These are phyloP conservation scores for Schizotus pectinicornis DNA, from an alignment of 2,888 invertebrate genomes.

Conservation along the genomic window DNA sequence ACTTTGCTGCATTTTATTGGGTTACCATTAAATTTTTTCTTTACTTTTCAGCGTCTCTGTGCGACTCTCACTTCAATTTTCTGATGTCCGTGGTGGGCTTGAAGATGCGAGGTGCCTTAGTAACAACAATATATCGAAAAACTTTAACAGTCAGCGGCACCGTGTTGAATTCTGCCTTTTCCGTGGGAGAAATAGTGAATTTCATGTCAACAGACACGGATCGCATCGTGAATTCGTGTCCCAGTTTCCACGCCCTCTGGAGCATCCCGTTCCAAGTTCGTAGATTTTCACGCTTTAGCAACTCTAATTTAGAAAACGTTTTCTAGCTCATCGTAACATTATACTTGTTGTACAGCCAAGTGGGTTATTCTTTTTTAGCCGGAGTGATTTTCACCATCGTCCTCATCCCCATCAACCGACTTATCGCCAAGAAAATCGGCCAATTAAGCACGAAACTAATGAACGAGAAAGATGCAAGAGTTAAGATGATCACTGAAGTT, in stretches of 20 bases:
- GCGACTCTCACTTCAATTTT: conserved; percentile 90
- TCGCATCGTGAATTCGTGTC: conserved; percentile 92
- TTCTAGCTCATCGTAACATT: conserved; percentile 79
- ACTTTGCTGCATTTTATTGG: too few relatives aligned
- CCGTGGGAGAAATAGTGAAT: conserved; percentile 90
- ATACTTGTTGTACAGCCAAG: conserved; percentile 84
- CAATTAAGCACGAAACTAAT: too few relatives aligned
- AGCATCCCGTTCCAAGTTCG: conserved; percentile 89
- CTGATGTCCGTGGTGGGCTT: conserved; percentile 81
- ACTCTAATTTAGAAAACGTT: not conserved
- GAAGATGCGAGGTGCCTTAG: conserved; percentile 85
- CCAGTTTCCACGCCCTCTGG: conserved; percentile 96
- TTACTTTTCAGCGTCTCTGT: conserved; percentile 70
- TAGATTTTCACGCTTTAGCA: conserved; percentile 3
- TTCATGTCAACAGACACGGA: conserved; percentile 97
- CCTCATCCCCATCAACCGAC: conserved; percentile 91
- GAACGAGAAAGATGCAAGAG: too few relatives aligned
- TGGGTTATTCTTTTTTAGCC: conserved; percentile 89
- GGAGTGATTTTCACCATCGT: conserved; percentile 86
- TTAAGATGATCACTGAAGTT: conserved; percentile 77
- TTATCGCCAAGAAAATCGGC: conserved; percentile 69
- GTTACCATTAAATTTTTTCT: conserved; percentile 10
- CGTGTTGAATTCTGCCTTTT: conserved; percentile 57
- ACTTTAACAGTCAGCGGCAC: conserved; percentile 60
- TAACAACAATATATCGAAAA: conserved; percentile 82